Evolutionary conservation across 2,888 invertebrate genomes (phyloP).

Genomic region (Metopia argyrocephala): DNA sequence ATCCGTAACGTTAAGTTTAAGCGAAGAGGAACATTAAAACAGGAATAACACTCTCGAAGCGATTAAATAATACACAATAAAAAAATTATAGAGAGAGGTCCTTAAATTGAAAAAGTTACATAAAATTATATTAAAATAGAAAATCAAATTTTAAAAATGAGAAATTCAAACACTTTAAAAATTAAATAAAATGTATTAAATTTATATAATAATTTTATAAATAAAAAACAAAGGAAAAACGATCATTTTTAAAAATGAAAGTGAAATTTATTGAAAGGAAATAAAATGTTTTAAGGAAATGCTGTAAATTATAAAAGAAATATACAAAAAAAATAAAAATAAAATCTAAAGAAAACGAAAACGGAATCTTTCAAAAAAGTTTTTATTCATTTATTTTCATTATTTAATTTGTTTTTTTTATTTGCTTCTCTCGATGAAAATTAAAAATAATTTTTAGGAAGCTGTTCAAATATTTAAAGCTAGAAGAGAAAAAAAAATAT

Average conservation of each 20-base stretch:
- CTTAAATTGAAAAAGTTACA: slow-evolving; percentile 59
- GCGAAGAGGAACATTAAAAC: slow-evolving; percentile 61
- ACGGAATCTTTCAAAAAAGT: neutral
- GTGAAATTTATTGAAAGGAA: slow-evolving; percentile 1
- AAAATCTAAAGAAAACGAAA: slow-evolving; percentile 15
- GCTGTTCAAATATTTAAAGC: slow-evolving; percentile 29
- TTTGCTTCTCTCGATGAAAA: slow-evolving; percentile 5
- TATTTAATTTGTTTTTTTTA: neutral
- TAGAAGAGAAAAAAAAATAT: slow-evolving; percentile 23
- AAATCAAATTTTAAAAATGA: slow-evolving; percentile 30
- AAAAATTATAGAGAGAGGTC: slow-evolving; percentile 46
- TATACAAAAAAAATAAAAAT: neutral
- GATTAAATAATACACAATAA: slow-evolving; percentile 66
- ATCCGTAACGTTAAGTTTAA: slow-evolving; percentile 67
- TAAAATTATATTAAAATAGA: slow-evolving; percentile 58
- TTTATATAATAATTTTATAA: neutral
- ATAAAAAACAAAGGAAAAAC: neutral
- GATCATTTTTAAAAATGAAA: slow-evolving; percentile 17
- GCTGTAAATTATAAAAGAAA: neutral
- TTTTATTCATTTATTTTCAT: neutral
- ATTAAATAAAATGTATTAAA: slow-evolving; percentile 4
- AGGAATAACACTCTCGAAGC: slow-evolving; percentile 67
- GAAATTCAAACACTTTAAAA: slow-evolving; percentile 13
- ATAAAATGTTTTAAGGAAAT: neutral
- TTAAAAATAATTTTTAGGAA: slow-evolving; percentile 50